These are phyloP conservation scores for Dolichomitus sp. DNA, from an alignment of 2,888 invertebrate genomes.

Conservation along the genomic window DNA sequence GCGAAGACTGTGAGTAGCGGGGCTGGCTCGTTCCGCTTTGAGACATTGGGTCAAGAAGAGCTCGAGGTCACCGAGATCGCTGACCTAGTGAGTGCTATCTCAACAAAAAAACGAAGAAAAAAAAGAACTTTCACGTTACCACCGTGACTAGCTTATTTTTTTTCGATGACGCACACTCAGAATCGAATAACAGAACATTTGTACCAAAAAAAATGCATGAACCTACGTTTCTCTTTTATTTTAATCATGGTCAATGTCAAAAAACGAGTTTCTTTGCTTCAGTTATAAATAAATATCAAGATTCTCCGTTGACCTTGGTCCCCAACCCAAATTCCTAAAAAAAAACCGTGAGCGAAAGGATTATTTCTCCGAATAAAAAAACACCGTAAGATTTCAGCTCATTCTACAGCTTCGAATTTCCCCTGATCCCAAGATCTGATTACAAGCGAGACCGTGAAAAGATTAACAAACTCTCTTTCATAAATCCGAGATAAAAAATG, in stretches of 20 bases:
- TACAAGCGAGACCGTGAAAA: neutral
- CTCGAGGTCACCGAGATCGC: conserved; percentile 52
- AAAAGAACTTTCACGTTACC: conserved; percentile 39
- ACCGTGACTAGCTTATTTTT: neutral
- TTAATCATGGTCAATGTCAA: neutral
- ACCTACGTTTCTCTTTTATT: conserved; percentile 22
- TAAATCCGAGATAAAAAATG: conserved; percentile 46
- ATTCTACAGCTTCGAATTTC: neutral
- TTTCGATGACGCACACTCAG: conserved; percentile 17
- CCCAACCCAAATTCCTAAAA: neutral
- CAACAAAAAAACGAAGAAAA: conserved; percentile 19
- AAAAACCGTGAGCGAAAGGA: conserved; percentile 9
- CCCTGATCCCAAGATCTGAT: conserved; percentile 10
- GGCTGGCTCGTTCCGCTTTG: conserved; percentile 47
- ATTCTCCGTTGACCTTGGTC: neutral
- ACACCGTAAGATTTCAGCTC: neutral
- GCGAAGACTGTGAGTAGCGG: neutral
- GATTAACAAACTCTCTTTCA: neutral
- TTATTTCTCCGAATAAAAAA: conserved; percentile 4
- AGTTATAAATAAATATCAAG: conserved; percentile 17
- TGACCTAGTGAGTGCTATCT: conserved; percentile 40
- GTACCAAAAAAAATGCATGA: conserved; percentile 6
- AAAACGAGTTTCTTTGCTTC: neutral
- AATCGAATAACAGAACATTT: conserved; percentile 3
- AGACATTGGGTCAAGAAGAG: conserved; percentile 59